Conservation (phyloP, 2,888 invertebrate genomes). For the Adineta ricciae region DNA sequence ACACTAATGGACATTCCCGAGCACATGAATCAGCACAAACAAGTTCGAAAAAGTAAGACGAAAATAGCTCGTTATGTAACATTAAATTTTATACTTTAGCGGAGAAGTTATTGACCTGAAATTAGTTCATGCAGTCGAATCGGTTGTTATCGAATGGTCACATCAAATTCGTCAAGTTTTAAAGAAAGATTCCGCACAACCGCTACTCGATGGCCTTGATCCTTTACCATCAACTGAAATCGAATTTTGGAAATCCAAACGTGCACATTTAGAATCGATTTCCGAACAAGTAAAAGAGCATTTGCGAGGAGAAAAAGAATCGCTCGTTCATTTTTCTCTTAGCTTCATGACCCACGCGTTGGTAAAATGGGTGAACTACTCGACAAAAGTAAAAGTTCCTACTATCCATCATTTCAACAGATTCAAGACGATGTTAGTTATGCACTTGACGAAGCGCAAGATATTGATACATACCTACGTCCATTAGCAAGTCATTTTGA, state of each 20-base stretch:
- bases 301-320: too few relatives aligned
- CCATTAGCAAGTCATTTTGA: conserved; percentile 71
- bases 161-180: conserved; percentile 79
- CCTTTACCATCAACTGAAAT: conserved; percentile 70
- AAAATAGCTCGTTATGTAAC: too few relatives aligned
- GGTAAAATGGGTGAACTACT: conserved; percentile 80
- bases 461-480: conserved; percentile 73
- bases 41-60: not conserved
- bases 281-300: conserved; percentile 71
- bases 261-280: conserved; percentile 75
- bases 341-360: conserved; percentile 56
- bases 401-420: conserved; percentile 77
- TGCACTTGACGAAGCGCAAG: conserved; percentile 78
- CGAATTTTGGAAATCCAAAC: conserved; percentile 71
- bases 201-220: conserved; percentile 68
- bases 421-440: conserved; percentile 74
- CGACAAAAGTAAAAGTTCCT: conserved; percentile 80
- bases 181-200: conserved; percentile 72
- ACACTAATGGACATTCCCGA: not conserved
- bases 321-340: not conserved
- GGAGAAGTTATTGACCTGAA: conserved; percentile 60
- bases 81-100: conserved; percentile 27
- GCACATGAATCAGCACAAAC: not conserved
- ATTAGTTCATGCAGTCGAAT: conserved; percentile 83
- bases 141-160: conserved; percentile 88